Evolutionary conservation across 2,113 vertebrate species (phyloP), one percentile per base, ranked within the genome.

Genomic region (Hippocampus comes): DNA sequence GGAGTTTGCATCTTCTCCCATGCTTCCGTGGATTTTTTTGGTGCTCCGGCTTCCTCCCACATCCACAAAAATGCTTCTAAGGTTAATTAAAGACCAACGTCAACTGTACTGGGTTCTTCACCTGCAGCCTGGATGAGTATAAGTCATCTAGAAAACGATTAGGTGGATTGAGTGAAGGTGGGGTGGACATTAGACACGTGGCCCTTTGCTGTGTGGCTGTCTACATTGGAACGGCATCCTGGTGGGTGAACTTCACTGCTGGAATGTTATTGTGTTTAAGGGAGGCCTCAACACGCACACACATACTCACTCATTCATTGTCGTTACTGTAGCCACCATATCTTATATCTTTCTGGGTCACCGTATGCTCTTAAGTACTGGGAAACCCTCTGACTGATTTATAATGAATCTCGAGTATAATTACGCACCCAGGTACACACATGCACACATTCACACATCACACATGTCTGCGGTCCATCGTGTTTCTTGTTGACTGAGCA

Each of bases 401-500:
- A 67, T 86, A 84, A 85, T 81, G 77, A 86, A 83, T 75, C 81
- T 68, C 23, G 72, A 12, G 77, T 78, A 30, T 63, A 73, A 72
- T 23, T 0, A 2, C 59, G 10, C 61, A 43, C 78, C 70, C 73
- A 68, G 70, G 75, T 38, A 74, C 63, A 66, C 59, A 64, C 51
- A 61, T 55, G 64, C 61, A 41, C 53, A 49, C 59, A 67, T 55
- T 57, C 61, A 41, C 53, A 49, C 63, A 51, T 20, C 69, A 66
- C 46, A 70, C 61, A 42, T 53, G 75, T 73, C 65, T 56, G 48
- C 56, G 49, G 70, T 67, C 74, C 68, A 78, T 82, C 77, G 80
- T 84, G 76, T 69, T 56, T 65, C 72, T 65, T 89, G 79, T 90
- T 89, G 87, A 89, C 87, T 83, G n/a, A 73, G 66, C 60, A 88